Conservation (phyloP, 2,888 invertebrate species). For the Harmothoe impar region DNA sequence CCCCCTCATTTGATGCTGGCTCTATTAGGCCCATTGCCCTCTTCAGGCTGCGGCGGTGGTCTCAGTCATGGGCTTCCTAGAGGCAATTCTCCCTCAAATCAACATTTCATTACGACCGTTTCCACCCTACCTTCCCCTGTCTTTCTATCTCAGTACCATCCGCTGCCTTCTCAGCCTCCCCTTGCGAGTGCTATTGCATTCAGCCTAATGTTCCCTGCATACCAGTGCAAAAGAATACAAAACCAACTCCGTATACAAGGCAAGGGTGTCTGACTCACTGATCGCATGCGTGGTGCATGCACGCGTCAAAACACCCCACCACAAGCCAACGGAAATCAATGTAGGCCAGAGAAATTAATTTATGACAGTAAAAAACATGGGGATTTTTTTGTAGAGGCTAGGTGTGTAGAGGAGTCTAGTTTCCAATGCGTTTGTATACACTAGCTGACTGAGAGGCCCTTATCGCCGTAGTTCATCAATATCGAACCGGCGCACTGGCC, state of each 20-base stretch:
- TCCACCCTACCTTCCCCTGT: neutral
- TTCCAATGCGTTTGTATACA: slow-evolving; percentile 6
- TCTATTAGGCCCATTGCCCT: slow-evolving; percentile 46
- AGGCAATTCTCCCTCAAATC: slow-evolving; percentile 1
- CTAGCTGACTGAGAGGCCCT: neutral
- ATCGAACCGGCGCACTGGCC: slow-evolving; percentile 29
- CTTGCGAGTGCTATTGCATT: too few species aligned
- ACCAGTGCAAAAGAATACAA: too few species aligned
- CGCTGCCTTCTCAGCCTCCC: neutral
- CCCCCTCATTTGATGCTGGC: neutral
- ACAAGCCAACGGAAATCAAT: too few species aligned
- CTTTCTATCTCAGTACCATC: neutral
- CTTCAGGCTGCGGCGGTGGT: neutral
- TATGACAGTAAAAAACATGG: too few species aligned
- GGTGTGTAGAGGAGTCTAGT: slow-evolving; percentile 1
- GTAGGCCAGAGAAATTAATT: too few species aligned
- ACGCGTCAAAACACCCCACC: too few species aligned
- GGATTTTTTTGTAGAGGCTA: neutral
- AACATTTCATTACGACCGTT: slow-evolving; percentile 27
- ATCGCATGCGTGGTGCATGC: too few species aligned
- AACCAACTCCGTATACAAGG: too few species aligned
- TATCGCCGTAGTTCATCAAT: slow-evolving; percentile 50
- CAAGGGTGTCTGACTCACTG: too few species aligned
- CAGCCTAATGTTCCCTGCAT: too few species aligned
- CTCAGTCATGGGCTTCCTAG: slow-evolving; percentile 20